A percentile compares a stretch with the other conserved stretches of the same genome.
Conservation (phyloP, 2,113 vertebrate genomes). For the Nicator chloris region DNA sequence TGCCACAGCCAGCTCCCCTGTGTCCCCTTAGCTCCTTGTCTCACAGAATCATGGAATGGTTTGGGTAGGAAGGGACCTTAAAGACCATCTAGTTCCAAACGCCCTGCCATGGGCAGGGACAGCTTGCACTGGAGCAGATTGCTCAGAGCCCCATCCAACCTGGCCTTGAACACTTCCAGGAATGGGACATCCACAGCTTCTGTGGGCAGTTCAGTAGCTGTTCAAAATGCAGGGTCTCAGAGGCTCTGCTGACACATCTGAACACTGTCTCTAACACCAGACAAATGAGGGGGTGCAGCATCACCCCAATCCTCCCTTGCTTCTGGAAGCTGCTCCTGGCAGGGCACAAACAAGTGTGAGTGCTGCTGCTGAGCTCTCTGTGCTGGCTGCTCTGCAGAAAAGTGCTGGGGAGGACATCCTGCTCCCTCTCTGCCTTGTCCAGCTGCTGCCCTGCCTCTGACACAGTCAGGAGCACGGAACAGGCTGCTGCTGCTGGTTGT, state of each 20-base stretch:
- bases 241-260: not conserved
- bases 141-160: not conserved
- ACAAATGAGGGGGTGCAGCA: not conserved
- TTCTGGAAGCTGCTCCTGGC: not conserved
- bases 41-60: not conserved
- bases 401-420: not conserved
- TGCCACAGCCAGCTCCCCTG: not conserved
- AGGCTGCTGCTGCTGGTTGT: not conserved
- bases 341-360: not conserved
- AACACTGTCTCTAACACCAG: not conserved
- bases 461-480: fast-evolving
- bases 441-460: not conserved
- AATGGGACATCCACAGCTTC: not conserved
- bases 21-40: not conserved
- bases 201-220: not conserved
- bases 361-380: not conserved
- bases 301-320: not conserved
- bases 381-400: not conserved
- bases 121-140: not conserved
- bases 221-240: not conserved
- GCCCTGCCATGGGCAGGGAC: not conserved
- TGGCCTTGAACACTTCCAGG: not conserved
- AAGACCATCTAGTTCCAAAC: not conserved
- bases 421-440: not conserved
- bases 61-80: not conserved